Percentiles rank a stretch among this genome's conserved stretches.
These are phyloP conservation scores for Silurus glanis DNA, from an alignment of 2,113 vertebrate species.

Conservation along the genomic window DNA sequence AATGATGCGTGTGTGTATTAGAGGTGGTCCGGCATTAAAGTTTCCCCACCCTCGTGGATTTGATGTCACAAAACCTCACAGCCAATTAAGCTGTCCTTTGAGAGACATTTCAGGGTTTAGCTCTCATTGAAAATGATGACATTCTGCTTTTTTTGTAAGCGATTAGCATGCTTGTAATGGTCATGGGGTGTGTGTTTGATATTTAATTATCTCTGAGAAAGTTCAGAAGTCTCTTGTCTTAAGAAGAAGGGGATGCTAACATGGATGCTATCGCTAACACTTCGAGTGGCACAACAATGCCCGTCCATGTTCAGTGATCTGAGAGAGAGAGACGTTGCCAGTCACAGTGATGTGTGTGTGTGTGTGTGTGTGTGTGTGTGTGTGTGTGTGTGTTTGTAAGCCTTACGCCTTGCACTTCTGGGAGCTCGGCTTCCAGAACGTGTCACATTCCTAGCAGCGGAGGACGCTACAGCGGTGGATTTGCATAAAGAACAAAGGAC, in stretches of 20 bases:
- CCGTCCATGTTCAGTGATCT: conserved; percentile 8
- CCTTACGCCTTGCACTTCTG: conserved; percentile 53
- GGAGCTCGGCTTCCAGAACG: conserved; percentile 56
- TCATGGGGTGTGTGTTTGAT: conserved; percentile 69
- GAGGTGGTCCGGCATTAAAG: conserved; percentile 50
- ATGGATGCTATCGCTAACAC: conserved; percentile 12
- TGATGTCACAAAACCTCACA: conserved; percentile 69
- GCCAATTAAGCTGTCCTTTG: conserved; percentile 74
- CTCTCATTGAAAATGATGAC: conserved; percentile 75
- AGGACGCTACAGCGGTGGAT: conserved; percentile 62
- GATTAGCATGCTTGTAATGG: conserved; percentile 74
- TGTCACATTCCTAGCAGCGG: conserved; percentile 69
- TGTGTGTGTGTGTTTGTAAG: background rate
- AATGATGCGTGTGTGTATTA: conserved; percentile 45
- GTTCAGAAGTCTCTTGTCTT: conserved; percentile 50
- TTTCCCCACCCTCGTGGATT: conserved; percentile 58
- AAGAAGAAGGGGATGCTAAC: conserved; percentile 49
- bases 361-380: background rate
- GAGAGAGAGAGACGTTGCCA: background rate
- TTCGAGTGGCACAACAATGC: background rate
- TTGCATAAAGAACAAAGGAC: conserved; percentile 76
- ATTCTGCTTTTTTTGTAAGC: conserved; percentile 72
- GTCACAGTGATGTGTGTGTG: background rate
- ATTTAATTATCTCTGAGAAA: conserved; percentile 72
- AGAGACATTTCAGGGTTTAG: conserved; percentile 74